phyloP scores from a whole-genome alignment of 1,140 invertebrate genomes.

The Megalonaias nervosa region DNA sequence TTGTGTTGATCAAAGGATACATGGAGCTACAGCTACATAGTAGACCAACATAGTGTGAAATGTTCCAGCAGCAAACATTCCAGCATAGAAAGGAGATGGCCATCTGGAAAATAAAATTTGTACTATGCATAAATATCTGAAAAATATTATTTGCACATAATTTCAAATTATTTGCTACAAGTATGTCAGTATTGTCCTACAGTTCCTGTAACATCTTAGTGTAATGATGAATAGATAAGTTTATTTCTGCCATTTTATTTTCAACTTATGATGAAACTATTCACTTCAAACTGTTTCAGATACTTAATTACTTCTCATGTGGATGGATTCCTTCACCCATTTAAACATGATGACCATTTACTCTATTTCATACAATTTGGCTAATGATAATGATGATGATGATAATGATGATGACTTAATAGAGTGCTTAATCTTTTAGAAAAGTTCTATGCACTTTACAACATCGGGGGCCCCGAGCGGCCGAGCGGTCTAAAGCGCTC shows the following conservation, averaged over 20 bases:
- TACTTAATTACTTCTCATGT: no score
- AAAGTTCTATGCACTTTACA: no score
- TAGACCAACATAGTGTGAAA: constrained; percentile 54
- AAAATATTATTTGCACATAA: not conserved
- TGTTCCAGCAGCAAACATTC: constrained; percentile 60
- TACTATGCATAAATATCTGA: not conserved
- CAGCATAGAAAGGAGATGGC: constrained; percentile 62
- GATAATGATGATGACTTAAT: no score
- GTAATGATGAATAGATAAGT: not conserved
- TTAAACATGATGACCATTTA: no score
- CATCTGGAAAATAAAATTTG: constrained; percentile 50
- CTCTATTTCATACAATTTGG: no score
- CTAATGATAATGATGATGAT: no score
- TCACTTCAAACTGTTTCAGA: no score
- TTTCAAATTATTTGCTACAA: not conserved
- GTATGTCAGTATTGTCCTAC: not conserved
- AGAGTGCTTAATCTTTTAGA: no score
- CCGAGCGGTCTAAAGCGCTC: no score
- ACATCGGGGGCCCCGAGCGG: no score
- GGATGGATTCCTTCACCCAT: no score
- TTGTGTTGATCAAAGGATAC: constrained; percentile 58
- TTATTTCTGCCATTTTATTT: not conserved
- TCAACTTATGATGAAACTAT: not conserved
- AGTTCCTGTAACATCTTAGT: not conserved
- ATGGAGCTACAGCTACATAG: constrained; percentile 43